Base-by-base conservation (phyloP, 2,797 vertebrate genomes). In the Alauda arvensis region DNA sequence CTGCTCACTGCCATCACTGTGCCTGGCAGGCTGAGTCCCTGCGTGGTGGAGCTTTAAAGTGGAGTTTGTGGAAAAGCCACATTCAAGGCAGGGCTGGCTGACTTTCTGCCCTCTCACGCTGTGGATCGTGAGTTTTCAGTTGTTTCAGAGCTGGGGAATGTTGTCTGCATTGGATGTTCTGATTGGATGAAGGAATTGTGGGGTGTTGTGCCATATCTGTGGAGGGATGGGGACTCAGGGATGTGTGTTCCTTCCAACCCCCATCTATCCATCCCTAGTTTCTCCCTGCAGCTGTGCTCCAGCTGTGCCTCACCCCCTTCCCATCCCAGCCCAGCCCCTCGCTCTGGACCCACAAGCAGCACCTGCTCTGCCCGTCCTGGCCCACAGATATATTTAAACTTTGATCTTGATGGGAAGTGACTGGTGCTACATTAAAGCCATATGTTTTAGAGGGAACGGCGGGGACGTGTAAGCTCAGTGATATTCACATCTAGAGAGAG, bases 401-500 rank as follows among this genome's bases (percentile, higher is more conserved):
- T 86, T 94, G 89, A 91, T 94, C 85, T 75, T 94, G 90, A 92
- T 91, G 85, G 89, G 91, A 93, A 83, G 82, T 87, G 91, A 93
- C 84, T 90, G 88, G 77, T 89, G 88, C 80, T 87, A 72, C 92
- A 88, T 93, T 87, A 84, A 90, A 93, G 86, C 93, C 91, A 92
- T 94, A 94, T 93, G 88, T 89, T 93, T 85, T 76, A 68, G 80
- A 84, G 46, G 76, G 91, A 91, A 91, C 52, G 48, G 60, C 29
- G 26, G 72, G 92, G 94, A 94, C 90, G 77, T 89, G 89, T 92
- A 89, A 95, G 87, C 87, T 85, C 94, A 90, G 88, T 91, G 93
- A 85, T 92, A 91, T 93, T 95, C 92, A 87, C 92, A 91, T 90
- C 84, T 85, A 90, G 80, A 85, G 85, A 82, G 91, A 91, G 90